Base-by-base conservation (phyloP, 2,888 invertebrate genomes). In the Drosophila paranaensis region DNA sequence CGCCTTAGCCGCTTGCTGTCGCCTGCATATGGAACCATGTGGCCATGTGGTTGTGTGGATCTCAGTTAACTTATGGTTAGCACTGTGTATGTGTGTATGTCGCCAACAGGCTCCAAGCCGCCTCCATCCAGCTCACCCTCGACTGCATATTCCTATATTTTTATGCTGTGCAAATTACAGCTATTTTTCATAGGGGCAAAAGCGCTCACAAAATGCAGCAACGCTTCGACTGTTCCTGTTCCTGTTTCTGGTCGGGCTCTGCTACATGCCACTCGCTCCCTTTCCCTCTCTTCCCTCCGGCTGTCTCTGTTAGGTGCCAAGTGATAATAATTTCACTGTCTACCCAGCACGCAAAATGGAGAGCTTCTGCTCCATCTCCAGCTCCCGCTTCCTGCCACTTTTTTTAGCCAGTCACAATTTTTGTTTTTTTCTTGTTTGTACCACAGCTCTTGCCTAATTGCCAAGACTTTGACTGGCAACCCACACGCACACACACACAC, bases 111-210 rank as follows among this genome's bases (percentile, higher is more conserved):
- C 40, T 27, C 54, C 54, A 30, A 35, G 40, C 27, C 43, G 16
- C 40, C 11, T 9, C 35, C 10, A 10, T 8, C 30, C 8, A 3
- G 33, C 14, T 27, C 40, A 50, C 39, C 54, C 54, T 30, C 25
- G 30, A 51, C 67, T 64, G 72, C 69, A 74, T 77, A 67, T 81
- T 84, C 78, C 85, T 74, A 89, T 74, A 89, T 87, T 87, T 86
- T 87, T 89, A 89, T 87, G 85, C 82, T 89, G 79, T 86, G 86
- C 89, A 87, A 87, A 89, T 87, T 89, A 87, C 86, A 89, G 86
- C 88, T 82, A 87, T 87, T 87, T 87, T 87, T 87, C 86, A 87
- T 89, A 87, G 88, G 77, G 75, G 77, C 80, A 80, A 82, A 77
- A 87, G 86, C 86, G 86, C 76, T 82, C 51, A 69, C 77, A 81